phyloP scores from a whole-genome alignment of 1,140 invertebrate species.

The Leptinotarsa undecemlineata region DNA sequence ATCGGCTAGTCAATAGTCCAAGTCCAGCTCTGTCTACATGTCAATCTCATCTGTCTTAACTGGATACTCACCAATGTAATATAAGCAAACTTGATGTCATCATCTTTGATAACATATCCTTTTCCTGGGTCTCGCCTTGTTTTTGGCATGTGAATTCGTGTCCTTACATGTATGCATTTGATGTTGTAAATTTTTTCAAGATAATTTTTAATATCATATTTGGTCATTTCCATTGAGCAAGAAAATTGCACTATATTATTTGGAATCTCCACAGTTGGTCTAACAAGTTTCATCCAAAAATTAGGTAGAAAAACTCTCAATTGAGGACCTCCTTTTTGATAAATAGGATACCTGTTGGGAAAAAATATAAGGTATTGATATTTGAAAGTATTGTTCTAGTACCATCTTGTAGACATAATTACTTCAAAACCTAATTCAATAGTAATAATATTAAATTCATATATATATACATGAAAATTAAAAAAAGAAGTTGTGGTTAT shows the following conservation, averaged over 20 bases:
- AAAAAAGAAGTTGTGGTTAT: not conserved
- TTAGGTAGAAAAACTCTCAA: constrained; percentile 87
- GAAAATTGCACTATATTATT: constrained; percentile 81
- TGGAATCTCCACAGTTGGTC: constrained; percentile 65
- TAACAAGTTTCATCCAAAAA: constrained; percentile 91
- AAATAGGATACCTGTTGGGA: constrained; percentile 55
- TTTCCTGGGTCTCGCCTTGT: constrained; percentile 57
- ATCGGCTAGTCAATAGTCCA: no score
- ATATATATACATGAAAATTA: not conserved
- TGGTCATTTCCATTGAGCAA: constrained; percentile 88
- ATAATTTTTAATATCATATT: constrained; percentile 87
- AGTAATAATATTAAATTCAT: no score
- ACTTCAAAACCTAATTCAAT: no score
- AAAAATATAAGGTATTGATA: constrained; percentile 11
- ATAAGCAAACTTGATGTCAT: constrained; percentile 82
- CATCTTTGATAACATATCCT: constrained; percentile 76
- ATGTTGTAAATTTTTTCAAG: constrained; percentile 93
- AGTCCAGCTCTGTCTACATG: no score
- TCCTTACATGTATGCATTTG: constrained; percentile 68
- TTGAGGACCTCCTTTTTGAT: constrained; percentile 88
- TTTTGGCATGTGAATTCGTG: constrained; percentile 70
- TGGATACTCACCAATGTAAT: constrained; percentile 72
- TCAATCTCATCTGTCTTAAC: no score
- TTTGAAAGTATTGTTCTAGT: not conserved
- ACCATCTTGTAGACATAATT: constrained; percentile 46